These are phyloP conservation scores for Anoplolepis gracilipes DNA, from an alignment of 1,140 invertebrate species.

Conservation along the genomic window DNA sequence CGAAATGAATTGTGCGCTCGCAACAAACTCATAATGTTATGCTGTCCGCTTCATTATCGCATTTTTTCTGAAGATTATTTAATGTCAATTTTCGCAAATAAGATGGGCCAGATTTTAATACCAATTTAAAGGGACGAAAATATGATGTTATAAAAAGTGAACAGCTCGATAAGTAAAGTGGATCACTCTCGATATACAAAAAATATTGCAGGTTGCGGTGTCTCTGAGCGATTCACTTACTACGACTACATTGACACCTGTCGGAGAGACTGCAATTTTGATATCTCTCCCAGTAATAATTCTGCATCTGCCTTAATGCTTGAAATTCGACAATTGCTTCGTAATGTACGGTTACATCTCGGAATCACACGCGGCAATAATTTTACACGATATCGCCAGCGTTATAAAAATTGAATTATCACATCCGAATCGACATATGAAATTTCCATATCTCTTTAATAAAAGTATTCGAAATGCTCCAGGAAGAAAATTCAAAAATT, in stretches of 20 bases:
- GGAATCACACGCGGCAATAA: constrained; percentile 4
- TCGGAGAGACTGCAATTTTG: constrained; percentile 30
- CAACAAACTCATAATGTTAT: neutral
- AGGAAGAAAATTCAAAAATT: neutral
- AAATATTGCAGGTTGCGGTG: constrained; percentile 14
- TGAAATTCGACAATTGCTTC: constrained; percentile 42
- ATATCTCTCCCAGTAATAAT: constrained; percentile 37
- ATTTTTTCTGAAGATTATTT: constrained; percentile 25
- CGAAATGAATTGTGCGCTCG: constrained; percentile 8
- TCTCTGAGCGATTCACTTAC: neutral
- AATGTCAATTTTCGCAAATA: constrained; percentile 12
- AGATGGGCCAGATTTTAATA: constrained; percentile 20
- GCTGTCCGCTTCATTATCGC: constrained; percentile 14
- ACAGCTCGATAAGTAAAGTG: constrained; percentile 1
- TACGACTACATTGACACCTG: constrained; percentile 29
- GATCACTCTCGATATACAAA: neutral
- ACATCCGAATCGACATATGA: constrained; percentile 31
- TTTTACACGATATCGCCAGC: neutral
- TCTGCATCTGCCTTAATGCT: constrained; percentile 21
- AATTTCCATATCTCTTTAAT: constrained; percentile 69
- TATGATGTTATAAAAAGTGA: constrained; percentile 26
- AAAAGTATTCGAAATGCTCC: constrained; percentile 49
- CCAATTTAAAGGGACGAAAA: constrained; percentile 18
- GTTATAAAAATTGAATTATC: constrained; percentile 44
- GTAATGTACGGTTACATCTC: constrained; percentile 45